A percentile compares a stretch with the other conserved stretches of the same genome.
Evolutionary conservation across 2,797 vertebrate genomes (phyloP).

Genomic region (Acrocephalus scirpaceus): DNA sequence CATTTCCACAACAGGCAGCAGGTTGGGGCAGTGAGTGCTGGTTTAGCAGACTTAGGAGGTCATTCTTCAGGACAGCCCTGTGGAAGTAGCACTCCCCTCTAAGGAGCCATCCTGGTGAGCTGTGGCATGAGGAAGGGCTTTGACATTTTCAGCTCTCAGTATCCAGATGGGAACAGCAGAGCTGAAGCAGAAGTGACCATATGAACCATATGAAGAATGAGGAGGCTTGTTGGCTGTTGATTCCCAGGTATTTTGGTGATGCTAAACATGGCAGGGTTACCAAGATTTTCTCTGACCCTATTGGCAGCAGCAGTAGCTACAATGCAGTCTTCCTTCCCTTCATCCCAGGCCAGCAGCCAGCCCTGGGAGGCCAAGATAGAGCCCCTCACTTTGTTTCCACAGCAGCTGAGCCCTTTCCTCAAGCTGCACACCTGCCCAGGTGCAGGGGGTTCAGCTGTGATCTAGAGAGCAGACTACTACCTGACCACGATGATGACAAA

Average conservation of each 20-base stretch:
- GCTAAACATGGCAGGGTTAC: neutral
- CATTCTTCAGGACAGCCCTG: neutral
- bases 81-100: neutral
- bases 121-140: fast-evolving
- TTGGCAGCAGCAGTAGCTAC: neutral
- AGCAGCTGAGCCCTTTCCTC: neutral
- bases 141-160: fast-evolving
- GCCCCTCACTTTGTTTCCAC: fast-evolving
- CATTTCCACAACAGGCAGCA: neutral
- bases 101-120: neutral
- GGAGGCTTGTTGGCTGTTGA: neutral
- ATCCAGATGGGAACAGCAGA: neutral
- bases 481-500: neutral
- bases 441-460: neutral
- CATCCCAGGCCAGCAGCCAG: neutral
- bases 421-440: neutral
- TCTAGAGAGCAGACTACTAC: neutral
- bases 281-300: neutral
- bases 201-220: fast-evolving
- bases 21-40: fast-evolving
- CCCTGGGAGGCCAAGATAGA: neutral
- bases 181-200: fast-evolving
- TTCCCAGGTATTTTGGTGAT: neutral
- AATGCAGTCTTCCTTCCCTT: neutral
- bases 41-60: neutral